These are phyloP conservation scores for Lymantria dispar DNA, from an alignment of 2,888 invertebrate genomes.

Conservation along the genomic window DNA sequence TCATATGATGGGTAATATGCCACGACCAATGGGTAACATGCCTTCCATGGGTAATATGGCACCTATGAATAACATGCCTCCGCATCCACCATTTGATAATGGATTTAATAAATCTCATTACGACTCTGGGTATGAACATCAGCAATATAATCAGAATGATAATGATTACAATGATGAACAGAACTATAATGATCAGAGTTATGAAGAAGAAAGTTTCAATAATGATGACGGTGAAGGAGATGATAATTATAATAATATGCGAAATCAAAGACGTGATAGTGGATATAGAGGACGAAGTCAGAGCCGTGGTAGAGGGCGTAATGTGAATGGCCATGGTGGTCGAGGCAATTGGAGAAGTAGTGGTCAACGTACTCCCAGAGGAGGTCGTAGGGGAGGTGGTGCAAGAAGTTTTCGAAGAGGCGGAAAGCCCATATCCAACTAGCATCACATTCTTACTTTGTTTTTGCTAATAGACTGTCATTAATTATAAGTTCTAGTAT, in stretches of 20 bases:
- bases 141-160: slow-evolving; percentile 58
- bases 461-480: slow-evolving; percentile 43
- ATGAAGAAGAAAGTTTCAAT: slow-evolving; percentile 37
- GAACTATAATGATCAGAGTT: slow-evolving; percentile 32
- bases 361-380: slow-evolving; percentile 55
- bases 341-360: slow-evolving; percentile 58
- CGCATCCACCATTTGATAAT: slow-evolving; percentile 63
- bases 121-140: slow-evolving; percentile 59
- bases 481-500: slow-evolving; percentile 45
- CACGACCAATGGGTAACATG: slow-evolving; percentile 49
- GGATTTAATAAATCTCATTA: slow-evolving; percentile 67
- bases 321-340: slow-evolving; percentile 65
- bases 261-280: slow-evolving; percentile 66
- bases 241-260: slow-evolving; percentile 43
- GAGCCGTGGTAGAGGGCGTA: slow-evolving; percentile 64
- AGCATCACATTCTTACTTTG: slow-evolving; percentile 30
- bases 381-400: slow-evolving; percentile 55
- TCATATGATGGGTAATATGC: slow-evolving; percentile 51
- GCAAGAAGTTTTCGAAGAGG: slow-evolving; percentile 67
- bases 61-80: slow-evolving; percentile 42
- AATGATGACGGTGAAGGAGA: slow-evolving; percentile 59
- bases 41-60: slow-evolving; percentile 44
- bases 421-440: slow-evolving; percentile 62
- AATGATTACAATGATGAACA: slow-evolving; percentile 53
- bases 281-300: slow-evolving; percentile 57